Evolutionary conservation across 2,113 vertebrate genomes (phyloP).

Genomic region (Craseonycteris thonglongyai): DNA sequence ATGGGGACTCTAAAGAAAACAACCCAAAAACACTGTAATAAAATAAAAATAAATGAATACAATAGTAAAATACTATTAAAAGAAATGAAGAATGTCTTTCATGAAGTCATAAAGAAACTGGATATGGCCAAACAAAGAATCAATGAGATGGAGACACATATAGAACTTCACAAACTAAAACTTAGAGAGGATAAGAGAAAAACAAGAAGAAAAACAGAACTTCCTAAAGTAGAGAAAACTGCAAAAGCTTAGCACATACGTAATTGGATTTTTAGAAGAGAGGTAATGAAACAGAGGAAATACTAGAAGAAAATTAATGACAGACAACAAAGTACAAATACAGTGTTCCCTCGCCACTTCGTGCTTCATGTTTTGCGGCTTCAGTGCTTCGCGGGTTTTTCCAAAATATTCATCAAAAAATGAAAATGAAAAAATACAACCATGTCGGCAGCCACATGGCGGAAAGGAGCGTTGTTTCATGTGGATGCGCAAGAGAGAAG

Average conservation of each 20-base stretch:
- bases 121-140: not conserved
- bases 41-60: not conserved
- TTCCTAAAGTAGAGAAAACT: not conserved
- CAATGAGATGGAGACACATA: not conserved
- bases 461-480: too few species aligned
- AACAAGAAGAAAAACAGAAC: not conserved
- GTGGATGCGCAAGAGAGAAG: too few species aligned
- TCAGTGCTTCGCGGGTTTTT: too few species aligned
- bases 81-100: not conserved
- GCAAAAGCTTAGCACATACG: not conserved
- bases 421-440: too few species aligned
- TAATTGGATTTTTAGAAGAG: not conserved
- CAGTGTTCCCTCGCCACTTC: too few species aligned
- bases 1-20: not conserved
- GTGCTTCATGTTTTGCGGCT: too few species aligned
- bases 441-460: too few species aligned
- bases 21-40: not conserved
- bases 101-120: not conserved
- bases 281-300: not conserved
- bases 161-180: not conserved
- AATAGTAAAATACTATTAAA: not conserved
- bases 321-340: not conserved
- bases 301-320: not conserved
- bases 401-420: too few species aligned
- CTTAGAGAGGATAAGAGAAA: not conserved